phyloP scores from a whole-genome alignment of 2,797 vertebrate species.

The Oreochromis mossambicus region DNA sequence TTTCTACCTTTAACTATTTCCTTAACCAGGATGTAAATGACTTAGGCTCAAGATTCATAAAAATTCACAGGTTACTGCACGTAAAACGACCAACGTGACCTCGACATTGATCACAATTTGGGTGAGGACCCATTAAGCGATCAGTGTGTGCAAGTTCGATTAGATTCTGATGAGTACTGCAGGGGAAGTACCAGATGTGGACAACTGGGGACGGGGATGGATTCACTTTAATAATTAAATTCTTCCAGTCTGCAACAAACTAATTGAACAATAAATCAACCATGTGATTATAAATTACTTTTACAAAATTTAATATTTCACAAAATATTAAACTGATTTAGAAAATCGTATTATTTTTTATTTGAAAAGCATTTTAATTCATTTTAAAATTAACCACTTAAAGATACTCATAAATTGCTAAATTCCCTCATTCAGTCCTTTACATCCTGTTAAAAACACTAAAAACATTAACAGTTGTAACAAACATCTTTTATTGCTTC shows the following conservation, averaged over 20 bases:
- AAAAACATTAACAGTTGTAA: slow-evolving; percentile 7
- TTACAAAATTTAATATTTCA: not conserved
- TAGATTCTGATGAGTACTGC: not conserved
- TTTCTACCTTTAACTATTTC: not conserved
- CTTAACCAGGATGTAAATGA: not conserved
- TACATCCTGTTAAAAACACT: not conserved
- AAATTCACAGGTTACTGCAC: not conserved
- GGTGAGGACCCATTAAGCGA: not conserved
- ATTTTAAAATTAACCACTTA: not conserved
- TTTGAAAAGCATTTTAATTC: not conserved
- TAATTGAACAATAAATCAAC: not conserved
- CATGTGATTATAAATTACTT: not conserved
- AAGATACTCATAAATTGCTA: not conserved
- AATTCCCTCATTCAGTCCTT: not conserved
- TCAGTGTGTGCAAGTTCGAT: not conserved
- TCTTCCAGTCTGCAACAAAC: not conserved
- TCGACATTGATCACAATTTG: not conserved
- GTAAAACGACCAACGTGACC: rapidly evolving
- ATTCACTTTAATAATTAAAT: not conserved
- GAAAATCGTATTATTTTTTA: not conserved
- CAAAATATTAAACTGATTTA: not conserved
- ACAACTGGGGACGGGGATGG: not conserved
- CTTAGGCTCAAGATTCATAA: not conserved
- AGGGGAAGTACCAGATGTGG: not conserved
- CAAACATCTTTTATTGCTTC: not conserved